phyloP scores from a whole-genome alignment of 2,113 vertebrate species.

The Apteryx owenii region DNA sequence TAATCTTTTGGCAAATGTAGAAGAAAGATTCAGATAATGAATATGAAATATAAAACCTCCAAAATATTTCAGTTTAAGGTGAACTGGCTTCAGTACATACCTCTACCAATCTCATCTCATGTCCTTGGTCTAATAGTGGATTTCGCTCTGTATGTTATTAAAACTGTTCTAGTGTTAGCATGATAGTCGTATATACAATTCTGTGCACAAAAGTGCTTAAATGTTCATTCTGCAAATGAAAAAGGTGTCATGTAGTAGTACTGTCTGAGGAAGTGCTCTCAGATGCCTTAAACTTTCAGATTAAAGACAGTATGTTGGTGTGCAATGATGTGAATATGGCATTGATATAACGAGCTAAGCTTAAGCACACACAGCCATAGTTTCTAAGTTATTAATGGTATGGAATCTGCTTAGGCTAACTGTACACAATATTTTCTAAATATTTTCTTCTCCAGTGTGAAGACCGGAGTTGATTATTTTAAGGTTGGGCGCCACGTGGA shows the following conservation, averaged over 20 bases:
- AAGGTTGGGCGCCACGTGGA: slow-evolving; percentile 92
- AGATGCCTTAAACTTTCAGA: not conserved
- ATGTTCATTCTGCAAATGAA: not conserved
- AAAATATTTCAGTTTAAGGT: not conserved
- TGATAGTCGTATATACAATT: not conserved
- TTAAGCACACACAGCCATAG: not conserved
- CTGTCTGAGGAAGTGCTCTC: not conserved
- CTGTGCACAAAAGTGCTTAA: not conserved
- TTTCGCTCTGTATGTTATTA: not conserved
- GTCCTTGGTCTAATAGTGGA: rapidly evolving
- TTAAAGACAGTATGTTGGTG: not conserved
- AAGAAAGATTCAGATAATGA: not conserved
- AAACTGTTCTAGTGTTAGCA: not conserved
- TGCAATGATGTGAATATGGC: rapidly evolving
- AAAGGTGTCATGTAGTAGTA: not conserved
- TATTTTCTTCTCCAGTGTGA: slow-evolving; percentile 82
- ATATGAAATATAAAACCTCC: not conserved
- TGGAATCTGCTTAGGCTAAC: not conserved
- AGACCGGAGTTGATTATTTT: slow-evolving; percentile 94
- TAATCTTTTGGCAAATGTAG: not conserved
- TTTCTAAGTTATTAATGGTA: not conserved
- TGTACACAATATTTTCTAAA: not conserved
- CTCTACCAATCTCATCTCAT: not conserved
- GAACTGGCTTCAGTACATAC: not conserved
- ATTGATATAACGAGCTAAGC: not conserved